Conservation (phyloP, 2,888 invertebrate genomes). For the Metalampra italica region DNA sequence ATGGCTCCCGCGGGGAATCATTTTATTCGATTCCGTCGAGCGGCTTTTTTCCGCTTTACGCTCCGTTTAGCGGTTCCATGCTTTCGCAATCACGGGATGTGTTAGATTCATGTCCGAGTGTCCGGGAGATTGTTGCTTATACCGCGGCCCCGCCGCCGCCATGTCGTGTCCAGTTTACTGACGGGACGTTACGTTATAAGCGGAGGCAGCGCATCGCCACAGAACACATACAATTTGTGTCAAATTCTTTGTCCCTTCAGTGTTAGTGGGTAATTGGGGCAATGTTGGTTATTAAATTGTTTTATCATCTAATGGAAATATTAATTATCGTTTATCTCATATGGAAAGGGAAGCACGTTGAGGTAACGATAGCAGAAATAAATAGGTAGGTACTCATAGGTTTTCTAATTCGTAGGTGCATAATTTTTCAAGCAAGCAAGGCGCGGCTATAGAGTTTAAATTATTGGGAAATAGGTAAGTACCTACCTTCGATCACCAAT, state of each 20-base stretch:
- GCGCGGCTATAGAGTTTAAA: too few relatives aligned
- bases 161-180: slow-evolving; percentile 46
- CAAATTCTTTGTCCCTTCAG: slow-evolving; percentile 25
- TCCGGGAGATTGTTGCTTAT: too few relatives aligned
- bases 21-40: slow-evolving; percentile 84
- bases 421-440: too few relatives aligned
- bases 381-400: too few relatives aligned
- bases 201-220: slow-evolving; percentile 47
- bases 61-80: slow-evolving; percentile 71
- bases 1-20: slow-evolving; percentile 85
- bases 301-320: neutral
- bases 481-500: too few relatives aligned
- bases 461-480: too few relatives aligned
- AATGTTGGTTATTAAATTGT: slow-evolving; percentile 6
- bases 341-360: too few relatives aligned
- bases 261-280: slow-evolving; percentile 42
- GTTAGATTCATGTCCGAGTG: slow-evolving; percentile 16
- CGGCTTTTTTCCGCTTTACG: slow-evolving; percentile 74
- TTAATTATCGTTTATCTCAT: too few relatives aligned
- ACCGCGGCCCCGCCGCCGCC: neutral
- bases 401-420: too few relatives aligned
- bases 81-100: slow-evolving; percentile 54
- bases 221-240: slow-evolving; percentile 34
- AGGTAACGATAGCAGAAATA: too few relatives aligned
- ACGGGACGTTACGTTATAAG: slow-evolving; percentile 48